Percentiles rank a stretch among this genome's conserved stretches.
These are phyloP conservation scores for Epinotia bilunana DNA, from an alignment of 2,888 invertebrate genomes.

Conservation along the genomic window DNA sequence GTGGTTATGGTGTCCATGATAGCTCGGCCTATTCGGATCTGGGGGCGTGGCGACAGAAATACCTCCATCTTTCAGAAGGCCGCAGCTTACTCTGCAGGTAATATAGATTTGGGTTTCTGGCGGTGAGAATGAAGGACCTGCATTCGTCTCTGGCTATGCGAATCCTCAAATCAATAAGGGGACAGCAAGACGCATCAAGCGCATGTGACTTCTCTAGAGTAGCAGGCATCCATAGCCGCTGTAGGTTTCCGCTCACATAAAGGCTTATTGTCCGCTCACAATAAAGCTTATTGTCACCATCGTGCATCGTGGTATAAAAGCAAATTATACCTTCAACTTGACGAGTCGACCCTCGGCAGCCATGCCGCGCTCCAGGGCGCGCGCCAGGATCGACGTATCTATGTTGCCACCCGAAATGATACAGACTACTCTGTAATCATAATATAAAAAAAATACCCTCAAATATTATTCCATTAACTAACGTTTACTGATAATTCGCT, in stretches of 20 bases:
- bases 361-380: conserved; percentile 94
- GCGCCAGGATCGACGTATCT: conserved; percentile 93
- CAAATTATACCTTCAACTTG: conserved; percentile 68
- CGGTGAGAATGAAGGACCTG: background rate
- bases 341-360: conserved; percentile 92
- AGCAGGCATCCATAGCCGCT: background rate
- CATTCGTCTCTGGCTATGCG: no score
- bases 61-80: background rate
- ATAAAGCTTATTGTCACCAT: no score
- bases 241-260: no score
- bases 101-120: background rate
- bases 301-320: background rate
- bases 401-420: conserved; percentile 95
- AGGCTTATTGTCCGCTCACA: no score
- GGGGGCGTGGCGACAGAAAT: no score
- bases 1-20: no score
- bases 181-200: no score
- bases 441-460: no score
- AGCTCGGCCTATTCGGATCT: no score
- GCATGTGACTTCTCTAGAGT: background rate
- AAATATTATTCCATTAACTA: no score
- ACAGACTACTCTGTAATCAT: conserved; percentile 88
- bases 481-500: no score
- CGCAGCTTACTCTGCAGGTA: background rate
- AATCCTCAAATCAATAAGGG: background rate